A percentile compares a stretch with the other conserved stretches of the same genome.
These are phyloP conservation scores for Cyaniris semiargus DNA, from an alignment of 2,888 invertebrate genomes.

Conservation along the genomic window DNA sequence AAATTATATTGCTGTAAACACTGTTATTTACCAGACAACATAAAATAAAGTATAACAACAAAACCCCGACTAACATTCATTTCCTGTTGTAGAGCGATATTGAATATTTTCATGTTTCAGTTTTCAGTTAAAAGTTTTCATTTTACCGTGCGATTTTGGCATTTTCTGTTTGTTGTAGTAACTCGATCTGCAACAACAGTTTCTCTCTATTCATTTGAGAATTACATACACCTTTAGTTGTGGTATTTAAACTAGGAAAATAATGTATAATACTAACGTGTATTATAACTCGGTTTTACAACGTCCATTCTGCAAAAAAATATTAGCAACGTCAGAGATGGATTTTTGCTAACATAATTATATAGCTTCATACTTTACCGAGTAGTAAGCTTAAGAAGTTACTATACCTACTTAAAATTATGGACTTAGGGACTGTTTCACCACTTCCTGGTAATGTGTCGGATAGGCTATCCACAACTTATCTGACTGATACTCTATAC, in stretches of 20 bases:
- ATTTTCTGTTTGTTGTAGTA: constrained; percentile 10
- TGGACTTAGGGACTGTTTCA: too few species aligned
- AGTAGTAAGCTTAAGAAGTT: too few species aligned
- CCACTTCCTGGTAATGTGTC: too few species aligned
- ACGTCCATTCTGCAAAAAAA: background rate
- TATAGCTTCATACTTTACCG: background rate
- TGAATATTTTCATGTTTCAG: constrained; percentile 19
- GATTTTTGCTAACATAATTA: background rate
- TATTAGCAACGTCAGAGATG: background rate
- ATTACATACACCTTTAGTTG: background rate
- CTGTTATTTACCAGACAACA: background rate
- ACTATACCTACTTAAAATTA: too few species aligned
- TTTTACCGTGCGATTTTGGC: constrained; percentile 10
- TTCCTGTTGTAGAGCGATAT: constrained; percentile 10
- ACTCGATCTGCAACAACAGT: background rate
- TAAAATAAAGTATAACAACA: constrained; percentile 28
- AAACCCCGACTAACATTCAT: background rate
- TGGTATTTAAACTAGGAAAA: background rate
- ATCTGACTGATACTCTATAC: too few species aligned
- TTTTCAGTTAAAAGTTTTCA: constrained; percentile 16
- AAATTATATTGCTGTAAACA: background rate
- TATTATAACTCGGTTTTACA: too few species aligned
- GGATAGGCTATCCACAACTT: too few species aligned
- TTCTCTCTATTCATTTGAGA: background rate
- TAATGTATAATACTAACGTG: background rate